Evolutionary conservation across 1,140 invertebrate species (phyloP).

Genomic region (Leptopilina clavipes): DNA sequence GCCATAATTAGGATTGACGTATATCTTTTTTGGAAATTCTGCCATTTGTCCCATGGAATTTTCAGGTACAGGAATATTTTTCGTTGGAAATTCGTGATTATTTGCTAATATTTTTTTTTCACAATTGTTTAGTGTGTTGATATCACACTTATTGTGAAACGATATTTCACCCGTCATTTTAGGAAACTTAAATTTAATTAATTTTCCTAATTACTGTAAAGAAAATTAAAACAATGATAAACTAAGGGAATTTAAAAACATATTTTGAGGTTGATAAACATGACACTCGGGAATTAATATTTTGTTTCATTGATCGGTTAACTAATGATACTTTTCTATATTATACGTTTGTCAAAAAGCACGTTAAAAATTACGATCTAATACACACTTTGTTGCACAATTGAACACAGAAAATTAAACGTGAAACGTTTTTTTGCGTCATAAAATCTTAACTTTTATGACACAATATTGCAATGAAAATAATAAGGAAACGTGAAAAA

Average conservation of each 20-base stretch:
- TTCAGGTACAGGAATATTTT: neutral
- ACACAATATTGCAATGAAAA: too few relatives aligned
- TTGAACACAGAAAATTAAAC: too few relatives aligned
- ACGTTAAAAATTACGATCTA: too few relatives aligned
- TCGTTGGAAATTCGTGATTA: neutral
- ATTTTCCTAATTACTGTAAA: neutral
- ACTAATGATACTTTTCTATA: too few relatives aligned
- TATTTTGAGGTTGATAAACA: neutral
- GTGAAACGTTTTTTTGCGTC: too few relatives aligned
- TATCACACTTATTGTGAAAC: neutral
- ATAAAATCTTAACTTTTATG: too few relatives aligned
- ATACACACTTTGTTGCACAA: too few relatives aligned
- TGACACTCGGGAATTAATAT: too few relatives aligned
- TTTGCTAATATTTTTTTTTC: neutral
- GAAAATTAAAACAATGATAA: neutral
- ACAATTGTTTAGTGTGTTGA: neutral
- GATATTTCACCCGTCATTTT: constrained; percentile 4
- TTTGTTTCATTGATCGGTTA: too few relatives aligned
- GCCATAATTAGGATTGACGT: constrained; percentile 61
- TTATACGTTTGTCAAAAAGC: too few relatives aligned
- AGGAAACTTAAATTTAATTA: neutral
- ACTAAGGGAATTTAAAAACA: too few relatives aligned
- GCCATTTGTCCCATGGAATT: neutral
- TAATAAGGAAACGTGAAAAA: neutral
- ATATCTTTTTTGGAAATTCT: constrained; percentile 43